phyloP scores from a whole-genome alignment of 1,140 invertebrate species.

The Lepidostoma basale region DNA sequence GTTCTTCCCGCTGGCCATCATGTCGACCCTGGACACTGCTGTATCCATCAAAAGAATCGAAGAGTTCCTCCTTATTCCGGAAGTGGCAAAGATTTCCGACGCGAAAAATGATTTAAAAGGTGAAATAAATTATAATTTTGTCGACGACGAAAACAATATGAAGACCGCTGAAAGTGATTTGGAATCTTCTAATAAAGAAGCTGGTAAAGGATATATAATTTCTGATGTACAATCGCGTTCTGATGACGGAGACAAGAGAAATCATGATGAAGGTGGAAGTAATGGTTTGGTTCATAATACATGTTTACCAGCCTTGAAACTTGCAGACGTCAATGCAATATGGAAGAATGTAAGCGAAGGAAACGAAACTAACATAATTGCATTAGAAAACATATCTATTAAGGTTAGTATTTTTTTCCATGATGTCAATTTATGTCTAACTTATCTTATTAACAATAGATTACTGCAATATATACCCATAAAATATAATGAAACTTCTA shows the following conservation, averaged over 20 bases:
- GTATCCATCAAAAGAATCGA: conserved; percentile 74
- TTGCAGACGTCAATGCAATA: conserved; percentile 11
- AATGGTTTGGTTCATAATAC: too few relatives aligned
- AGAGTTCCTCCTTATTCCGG: conserved; percentile 67
- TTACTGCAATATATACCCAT: too few relatives aligned
- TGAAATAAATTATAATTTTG: too few relatives aligned
- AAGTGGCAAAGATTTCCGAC: conserved; percentile 50
- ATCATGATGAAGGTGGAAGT: neutral
- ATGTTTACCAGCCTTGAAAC: neutral
- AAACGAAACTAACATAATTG: conserved; percentile 6
- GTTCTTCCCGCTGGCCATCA: conserved; percentile 73
- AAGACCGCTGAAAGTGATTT: neutral
- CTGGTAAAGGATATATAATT: neutral
- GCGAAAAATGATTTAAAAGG: neutral
- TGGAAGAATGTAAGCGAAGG: conserved; percentile 7
- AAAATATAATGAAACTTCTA: too few relatives aligned
- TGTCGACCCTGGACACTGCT: conserved; percentile 60
- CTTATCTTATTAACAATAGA: too few relatives aligned
- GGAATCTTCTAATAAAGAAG: neutral
- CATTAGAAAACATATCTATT: conserved; percentile 20
- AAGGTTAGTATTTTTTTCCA: conserved; percentile 14
- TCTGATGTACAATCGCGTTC: neutral
- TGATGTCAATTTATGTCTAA: too few relatives aligned
- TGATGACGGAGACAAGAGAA: neutral
- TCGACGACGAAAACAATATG: conserved; percentile 10